Evolutionary conservation across 2,113 vertebrate genomes (phyloP), one percentile per base, ranked within the genome.

Genomic region (Mormyrus iriodes): DNA sequence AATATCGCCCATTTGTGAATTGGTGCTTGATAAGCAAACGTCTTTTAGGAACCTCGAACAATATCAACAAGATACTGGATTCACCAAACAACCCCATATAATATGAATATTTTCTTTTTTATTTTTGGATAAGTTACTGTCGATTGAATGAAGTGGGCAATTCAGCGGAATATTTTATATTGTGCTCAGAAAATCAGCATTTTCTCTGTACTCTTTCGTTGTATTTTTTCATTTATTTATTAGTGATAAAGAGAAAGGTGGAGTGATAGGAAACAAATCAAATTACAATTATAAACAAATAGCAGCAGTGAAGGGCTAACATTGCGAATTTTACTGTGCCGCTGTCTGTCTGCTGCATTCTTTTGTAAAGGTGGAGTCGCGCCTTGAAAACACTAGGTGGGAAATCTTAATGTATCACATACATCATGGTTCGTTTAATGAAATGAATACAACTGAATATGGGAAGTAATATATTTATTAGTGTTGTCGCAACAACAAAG

Each of bases 401-500:
- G 15, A 85, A 49, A 15, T 51, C 13, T 27, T 6, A 15, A 27
- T 85, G 3, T 85, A 49, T 24, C 5, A 53, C 3, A 58, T 2
- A 35, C 27, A 21, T 49, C 31, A 31, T 83, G 53, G 48, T 55
- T 88, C 8, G 31, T 53, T 83, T 39, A 51, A 82, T 51, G 2
- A 88, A 82, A 79, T 53, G 31, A 52, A 44, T 42, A 83, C 48
- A 55, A 44, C 21, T 15, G 49, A 83, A 73, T 65, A 90, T 65
- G 58, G 35, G 17, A 55, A 73, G 87, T 82, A 24, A 84, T 83
- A 82, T 65, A 88, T 88, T 86, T 88, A 53, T 76, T 51, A 73
- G 24, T 93, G 92, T 93, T 84, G 93, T 95, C 89, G 92, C 95
- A 95, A 96, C 95, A 96, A 95, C 96, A 95, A 96, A 93, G 95